Evolutionary conservation across 2,888 invertebrate species (phyloP), one percentile per base, ranked within the genome.

Genomic region (Leptinotarsa tumamoca): DNA sequence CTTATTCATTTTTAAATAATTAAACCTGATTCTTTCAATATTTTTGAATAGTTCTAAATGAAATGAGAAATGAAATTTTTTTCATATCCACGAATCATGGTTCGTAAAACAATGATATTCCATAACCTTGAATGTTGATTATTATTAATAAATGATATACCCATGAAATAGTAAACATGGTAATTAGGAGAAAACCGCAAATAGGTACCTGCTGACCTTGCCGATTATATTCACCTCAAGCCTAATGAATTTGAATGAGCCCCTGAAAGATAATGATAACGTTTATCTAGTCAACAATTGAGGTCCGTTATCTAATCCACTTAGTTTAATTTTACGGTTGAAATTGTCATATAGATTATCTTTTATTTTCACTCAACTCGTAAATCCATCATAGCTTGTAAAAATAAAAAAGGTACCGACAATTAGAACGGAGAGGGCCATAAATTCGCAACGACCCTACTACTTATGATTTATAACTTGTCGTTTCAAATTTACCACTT

Each of bases 361-460:
- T 13, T 43, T 27, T 4, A 33, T 17, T 43, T 63, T 43, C 63
- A 43, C 18, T 15, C n/a, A 33, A 49, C 43, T 58, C 72, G 58
- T 75, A 75, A 75, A 75, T 75, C 72, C 67, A 69, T 75, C 72
- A 75, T 61, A 33, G 51, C 51, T 51, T 50, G 70, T 51, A 68
- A 56, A 58, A 18, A 54, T 17, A 56, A 74, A 74, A 74, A 75
- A 75, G 54, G 56, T 56, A 33, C 50, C 61, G 27, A 63, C 69
- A 76, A 76, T 76, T 76, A 76, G 70, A 70, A 73, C 70, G 70
- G 66, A 56, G 21, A 27, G 49, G 50, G 51, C 61, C 76, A 63
- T 70, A 76, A 73, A 73, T 76, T 75, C 49, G 58, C 69, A 58
- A 51, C 51, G 69, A 51, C 66, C 70, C 52, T 68, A 76, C 70